Conservation (phyloP, 2,888 invertebrate genomes). For the Muschampia plurimacula region DNA sequence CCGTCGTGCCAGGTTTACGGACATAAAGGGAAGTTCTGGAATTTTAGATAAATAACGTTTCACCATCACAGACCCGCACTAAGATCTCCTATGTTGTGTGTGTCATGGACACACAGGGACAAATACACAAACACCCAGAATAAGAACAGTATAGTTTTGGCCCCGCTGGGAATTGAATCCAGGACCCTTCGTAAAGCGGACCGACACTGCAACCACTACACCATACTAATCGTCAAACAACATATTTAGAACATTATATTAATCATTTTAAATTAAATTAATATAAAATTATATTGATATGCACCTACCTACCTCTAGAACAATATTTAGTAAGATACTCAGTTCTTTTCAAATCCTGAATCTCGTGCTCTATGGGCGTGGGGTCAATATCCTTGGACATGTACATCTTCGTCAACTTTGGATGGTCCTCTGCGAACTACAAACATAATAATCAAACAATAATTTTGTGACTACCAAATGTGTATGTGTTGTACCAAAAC, state of each 20-base stretch:
- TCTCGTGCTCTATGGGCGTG: conserved; percentile 68
- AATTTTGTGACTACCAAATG: no score
- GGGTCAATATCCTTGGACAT: conserved; percentile 71
- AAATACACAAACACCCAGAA: not conserved
- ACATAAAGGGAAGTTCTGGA: conserved; percentile 78
- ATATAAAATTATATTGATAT: no score
- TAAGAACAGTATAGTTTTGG: no score
- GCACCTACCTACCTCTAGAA: conserved; percentile 63
- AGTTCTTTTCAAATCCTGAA: conserved; percentile 73
- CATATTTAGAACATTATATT: no score
- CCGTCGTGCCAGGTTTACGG: conserved; percentile 71
- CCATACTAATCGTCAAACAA: no score
- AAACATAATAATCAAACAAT: no score
- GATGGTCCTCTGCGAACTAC: conserved; percentile 68
- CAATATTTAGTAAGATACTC: conserved; percentile 75
- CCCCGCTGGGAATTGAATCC: no score
- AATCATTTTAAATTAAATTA: no score
- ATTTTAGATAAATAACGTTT: not conserved
- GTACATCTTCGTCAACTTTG: conserved; percentile 65
- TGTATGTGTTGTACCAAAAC: no score
- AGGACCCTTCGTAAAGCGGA: no score
- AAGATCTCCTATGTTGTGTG: not conserved
- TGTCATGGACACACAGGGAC: not conserved
- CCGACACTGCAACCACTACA: no score
- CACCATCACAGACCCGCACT: no score